A percentile compares a stretch with the other conserved stretches of the same genome.
These are phyloP conservation scores for Ischnus inquisitorius DNA, from an alignment of 2,888 invertebrate species.

Conservation along the genomic window DNA sequence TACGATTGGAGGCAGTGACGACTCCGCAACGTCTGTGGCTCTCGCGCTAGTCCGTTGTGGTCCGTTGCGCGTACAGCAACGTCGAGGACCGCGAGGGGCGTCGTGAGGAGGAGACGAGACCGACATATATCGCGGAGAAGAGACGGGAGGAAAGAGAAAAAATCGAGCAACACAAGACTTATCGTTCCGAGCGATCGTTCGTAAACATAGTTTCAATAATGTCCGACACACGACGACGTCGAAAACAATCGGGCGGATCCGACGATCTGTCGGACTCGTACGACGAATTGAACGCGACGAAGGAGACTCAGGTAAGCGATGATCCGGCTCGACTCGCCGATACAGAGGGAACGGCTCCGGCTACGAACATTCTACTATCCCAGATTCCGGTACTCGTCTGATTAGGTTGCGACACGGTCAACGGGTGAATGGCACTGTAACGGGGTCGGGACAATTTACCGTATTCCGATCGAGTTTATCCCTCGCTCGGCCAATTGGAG, in stretches of 20 bases:
- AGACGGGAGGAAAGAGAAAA: not conserved
- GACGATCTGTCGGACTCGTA: constrained; percentile 83
- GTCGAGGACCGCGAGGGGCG: constrained; percentile 22
- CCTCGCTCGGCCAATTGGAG: constrained; percentile 41
- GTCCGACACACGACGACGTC: constrained; percentile 82
- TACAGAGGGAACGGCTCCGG: not conserved
- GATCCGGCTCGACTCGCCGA: not conserved
- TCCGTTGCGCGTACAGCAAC: constrained; percentile 22
- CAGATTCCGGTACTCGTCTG: not conserved
- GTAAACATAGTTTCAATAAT: constrained; percentile 67
- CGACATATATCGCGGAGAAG: not conserved
- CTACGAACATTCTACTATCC: not conserved
- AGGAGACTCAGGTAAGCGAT: constrained; percentile 82
- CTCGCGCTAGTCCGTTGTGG: constrained; percentile 21
- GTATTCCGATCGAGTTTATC: constrained; percentile 13
- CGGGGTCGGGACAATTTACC: constrained; percentile 52
- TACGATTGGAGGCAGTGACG: not conserved
- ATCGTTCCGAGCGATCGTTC: not conserved
- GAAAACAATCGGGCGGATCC: constrained; percentile 82
- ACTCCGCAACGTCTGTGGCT: not conserved
- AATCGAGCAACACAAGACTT: not conserved
- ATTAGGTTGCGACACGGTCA: not conserved
- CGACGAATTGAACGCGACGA: constrained; percentile 82
- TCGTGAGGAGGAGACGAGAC: not conserved
- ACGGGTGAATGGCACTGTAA: constrained; percentile 20